Base-by-base conservation (phyloP, 2,113 vertebrate species). In the Neopipo cinnamomea region DNA sequence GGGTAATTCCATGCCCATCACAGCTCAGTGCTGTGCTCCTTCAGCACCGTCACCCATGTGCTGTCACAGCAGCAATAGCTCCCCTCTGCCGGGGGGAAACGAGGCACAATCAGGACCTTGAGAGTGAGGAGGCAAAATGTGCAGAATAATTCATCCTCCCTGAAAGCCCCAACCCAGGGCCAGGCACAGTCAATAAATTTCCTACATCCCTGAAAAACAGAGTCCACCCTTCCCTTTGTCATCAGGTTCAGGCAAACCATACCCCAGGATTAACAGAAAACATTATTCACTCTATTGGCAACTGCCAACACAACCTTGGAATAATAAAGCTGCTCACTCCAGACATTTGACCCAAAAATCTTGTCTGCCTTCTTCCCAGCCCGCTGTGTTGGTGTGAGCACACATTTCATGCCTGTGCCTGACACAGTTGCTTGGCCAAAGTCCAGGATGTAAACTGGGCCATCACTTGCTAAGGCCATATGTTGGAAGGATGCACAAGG, bases 371-470 rank as follows among this genome's bases (percentile, higher is more conserved):
- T 91, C 65, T 66, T 62, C 65, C 68, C 73, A 82, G 50, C 25
- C 50, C 25, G 8, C 25, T 52, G 50, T 44, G 50, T 23, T 0
- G 44, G 23, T 53, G 72, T 7, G 42, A 89, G 39, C 72, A 77
- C 56, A 67, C 39, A 56, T n/a, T 11, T 86, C 72, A 61, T 52
- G 30, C 81, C 37, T 46, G 68, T 8, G 78, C 93, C 67, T 59
- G 67, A 56, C 90, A 88, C 75, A 91, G 89, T 67, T 49, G 90
- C 86, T 49, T 63, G 87, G 70, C 58, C 84, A n/a, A 86, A 85
- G 39, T 76, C 91, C 46, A 78, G 77, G 85, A 78, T 75, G 89
- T n/a, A 75, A 86, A 55, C 6, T 42, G 89, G 92, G 59, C 78
- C 53, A 47, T 25, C 58, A 14, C 49, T 33, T 75, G 70, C 65